Conservation (phyloP, 2,888 invertebrate genomes). For the Agrotis segetum region DNA sequence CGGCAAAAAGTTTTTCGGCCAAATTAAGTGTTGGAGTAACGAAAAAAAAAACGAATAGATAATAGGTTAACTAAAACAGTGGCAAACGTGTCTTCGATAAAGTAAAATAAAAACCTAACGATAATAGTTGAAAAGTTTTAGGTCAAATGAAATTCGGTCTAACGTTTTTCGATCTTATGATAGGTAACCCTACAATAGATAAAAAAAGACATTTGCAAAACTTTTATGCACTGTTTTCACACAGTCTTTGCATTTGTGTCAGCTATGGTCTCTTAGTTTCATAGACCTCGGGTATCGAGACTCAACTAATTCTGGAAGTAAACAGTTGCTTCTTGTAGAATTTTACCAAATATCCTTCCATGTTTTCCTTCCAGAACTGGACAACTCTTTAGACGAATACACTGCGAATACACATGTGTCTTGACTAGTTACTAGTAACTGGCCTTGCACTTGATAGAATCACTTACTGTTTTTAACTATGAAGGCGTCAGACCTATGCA, state of each 20-base stretch:
- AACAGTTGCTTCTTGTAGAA: conserved; percentile 10
- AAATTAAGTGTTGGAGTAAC: no score
- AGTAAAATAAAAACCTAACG: no score
- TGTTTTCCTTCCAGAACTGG: conserved; percentile 12
- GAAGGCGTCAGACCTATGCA: no score
- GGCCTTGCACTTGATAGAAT: conserved; percentile 9
- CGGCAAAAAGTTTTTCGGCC: no score
- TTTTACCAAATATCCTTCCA: conserved; percentile 3
- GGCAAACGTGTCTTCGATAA: no score
- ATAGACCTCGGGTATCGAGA: conserved; percentile 7
- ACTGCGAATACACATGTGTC: not conserved
- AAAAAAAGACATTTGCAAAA: not conserved
- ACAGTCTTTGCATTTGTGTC: not conserved
- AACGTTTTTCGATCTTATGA: no score
- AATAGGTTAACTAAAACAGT: no score
- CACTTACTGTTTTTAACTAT: conserved; percentile 8
- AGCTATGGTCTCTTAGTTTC: not conserved
- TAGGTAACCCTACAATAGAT: no score
- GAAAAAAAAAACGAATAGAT: no score
- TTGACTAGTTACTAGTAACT: conserved; percentile 3
- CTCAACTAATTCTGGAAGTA: conserved; percentile 12
- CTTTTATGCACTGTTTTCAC: not conserved
- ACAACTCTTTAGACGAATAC: not conserved
- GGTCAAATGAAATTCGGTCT: no score
- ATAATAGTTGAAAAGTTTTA: no score